phyloP scores from a whole-genome alignment of 2,888 invertebrate species.

The Drosophila testacea region DNA sequence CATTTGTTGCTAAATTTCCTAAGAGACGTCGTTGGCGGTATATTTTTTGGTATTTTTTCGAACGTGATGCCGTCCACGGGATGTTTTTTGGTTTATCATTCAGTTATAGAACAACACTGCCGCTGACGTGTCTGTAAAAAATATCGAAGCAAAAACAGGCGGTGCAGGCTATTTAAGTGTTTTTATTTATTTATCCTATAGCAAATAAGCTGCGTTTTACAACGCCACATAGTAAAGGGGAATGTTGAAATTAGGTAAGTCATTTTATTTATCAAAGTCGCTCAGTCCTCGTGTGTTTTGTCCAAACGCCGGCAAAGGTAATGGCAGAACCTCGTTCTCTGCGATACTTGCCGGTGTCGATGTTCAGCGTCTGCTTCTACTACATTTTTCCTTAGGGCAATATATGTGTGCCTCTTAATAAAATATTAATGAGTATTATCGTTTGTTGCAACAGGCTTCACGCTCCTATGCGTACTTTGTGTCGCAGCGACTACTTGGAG shows the following conservation, averaged over 20 bases:
- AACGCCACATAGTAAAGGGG: slow-evolving; percentile 56
- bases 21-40: no score
- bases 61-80: no score
- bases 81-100: slow-evolving; percentile 2
- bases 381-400: slow-evolving; percentile 8
- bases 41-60: no score
- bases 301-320: slow-evolving; percentile 60
- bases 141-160: slow-evolving; percentile 63
- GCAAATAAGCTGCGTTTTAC: slow-evolving; percentile 59
- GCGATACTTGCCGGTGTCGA: slow-evolving; percentile 52
- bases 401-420: neutral
- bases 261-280: neutral
- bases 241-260: slow-evolving; percentile 67
- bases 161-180: slow-evolving; percentile 59
- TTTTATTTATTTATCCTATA: slow-evolving; percentile 63
- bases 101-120: slow-evolving; percentile 37
- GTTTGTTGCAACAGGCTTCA: slow-evolving; percentile 43
- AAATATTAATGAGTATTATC: neutral
- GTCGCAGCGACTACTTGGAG: slow-evolving; percentile 54
- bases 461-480: slow-evolving; percentile 58
- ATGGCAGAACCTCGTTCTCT: slow-evolving; percentile 48
- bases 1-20: no score
- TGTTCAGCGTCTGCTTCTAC: slow-evolving; percentile 6
- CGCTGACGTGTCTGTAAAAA: slow-evolving; percentile 84
- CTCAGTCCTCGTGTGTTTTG: slow-evolving; percentile 2